A percentile compares a stretch with the other conserved stretches of the same genome.
Conservation (phyloP, 2,113 vertebrate species). For the Hippocampus barbouri region DNA sequence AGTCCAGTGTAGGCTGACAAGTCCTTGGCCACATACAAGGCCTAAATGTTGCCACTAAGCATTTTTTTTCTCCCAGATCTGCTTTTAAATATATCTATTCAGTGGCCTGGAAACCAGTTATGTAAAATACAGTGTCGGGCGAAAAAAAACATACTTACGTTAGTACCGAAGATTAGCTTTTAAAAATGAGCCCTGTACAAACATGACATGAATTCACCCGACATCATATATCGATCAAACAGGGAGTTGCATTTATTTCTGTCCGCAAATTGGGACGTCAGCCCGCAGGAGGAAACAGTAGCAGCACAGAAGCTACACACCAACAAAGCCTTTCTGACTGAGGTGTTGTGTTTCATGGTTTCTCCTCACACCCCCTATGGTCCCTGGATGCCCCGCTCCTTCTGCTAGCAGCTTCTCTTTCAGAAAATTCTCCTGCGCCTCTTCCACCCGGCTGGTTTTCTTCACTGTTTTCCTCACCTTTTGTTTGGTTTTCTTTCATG, state of each 20-base stretch:
- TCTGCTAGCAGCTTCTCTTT: constrained; percentile 7
- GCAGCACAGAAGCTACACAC: constrained; percentile 24
- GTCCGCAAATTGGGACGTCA: constrained; percentile 7
- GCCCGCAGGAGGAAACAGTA: constrained; percentile 35
- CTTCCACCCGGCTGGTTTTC: constrained; percentile 5
- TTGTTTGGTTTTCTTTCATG: constrained; percentile 16
- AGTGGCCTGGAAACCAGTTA: constrained; percentile 8
- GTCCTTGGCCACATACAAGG: constrained; percentile 10
- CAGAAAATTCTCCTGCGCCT: constrained; percentile 6
- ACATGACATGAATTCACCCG: neutral
- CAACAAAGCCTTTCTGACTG: constrained; percentile 28
- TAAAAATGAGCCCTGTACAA: neutral
- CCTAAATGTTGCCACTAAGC: constrained; percentile 28
- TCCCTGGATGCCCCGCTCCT: constrained; percentile 3
- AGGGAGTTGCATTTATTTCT: neutral
- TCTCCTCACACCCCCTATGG: constrained; percentile 16
- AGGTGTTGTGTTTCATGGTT: constrained; percentile 39
- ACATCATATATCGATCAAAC: neutral
- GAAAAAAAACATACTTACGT: neutral
- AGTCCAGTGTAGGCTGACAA: constrained; percentile 17
- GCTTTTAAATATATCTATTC: constrained; percentile 17
- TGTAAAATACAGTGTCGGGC: constrained; percentile 1
- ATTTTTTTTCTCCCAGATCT: constrained; percentile 16
- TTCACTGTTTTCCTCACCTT: constrained; percentile 2
- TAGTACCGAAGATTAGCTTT: constrained; percentile 2